Evolutionary conservation across 2,888 invertebrate species (phyloP), one percentile per base, ranked within the genome.

Genomic region (Meghimatium bilineatum): DNA sequence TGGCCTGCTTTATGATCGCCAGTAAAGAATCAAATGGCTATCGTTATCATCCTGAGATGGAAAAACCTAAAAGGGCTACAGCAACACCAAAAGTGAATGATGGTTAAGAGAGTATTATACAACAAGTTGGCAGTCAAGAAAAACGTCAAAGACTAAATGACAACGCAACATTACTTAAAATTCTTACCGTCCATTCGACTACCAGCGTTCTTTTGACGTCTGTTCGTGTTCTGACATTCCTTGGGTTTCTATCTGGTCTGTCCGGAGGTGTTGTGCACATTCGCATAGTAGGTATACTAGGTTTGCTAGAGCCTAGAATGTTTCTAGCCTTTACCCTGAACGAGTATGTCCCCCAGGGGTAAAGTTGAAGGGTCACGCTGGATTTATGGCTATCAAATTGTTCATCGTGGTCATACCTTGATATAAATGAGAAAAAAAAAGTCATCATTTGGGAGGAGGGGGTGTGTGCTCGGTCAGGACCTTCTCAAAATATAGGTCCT

Each of bases 321-420:
- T 93, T 94, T 74, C 89, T 87, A 32, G 93, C 92, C 84, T 93
- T 89, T 78, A 94, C 90, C 60, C 94, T 88, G 89, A 94, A 93
- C 20, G 92, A 92, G 88, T 93, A 94, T 67, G 91, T 92, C 26
- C 92, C 92, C 90, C 91, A 93, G 8, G 93, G 93, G 14, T 92
- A 90, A 69, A 91, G 85, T 79, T 89, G 88, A 49, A 91, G 84
- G 80, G 87, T 86, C 14, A 88, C 86, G 66, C 82, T 83, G 29
- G 85, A 84, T 23, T 44, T 74, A 3, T 86, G 85, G 74, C 85
- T 86, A 23, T 86, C 82, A 75, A 90, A 89, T 85, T 89, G 86
- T 76, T 89, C 89, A 49, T 88, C 88, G 82, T 90, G 89, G 72
- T 90, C 89, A 74, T 88, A 87, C 99, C 99, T 99, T 0, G 17